Percentiles rank a stretch among this genome's conserved stretches.
phyloP scores from a whole-genome alignment of 1,140 invertebrate species.

The Penaeus vannamei region DNA sequence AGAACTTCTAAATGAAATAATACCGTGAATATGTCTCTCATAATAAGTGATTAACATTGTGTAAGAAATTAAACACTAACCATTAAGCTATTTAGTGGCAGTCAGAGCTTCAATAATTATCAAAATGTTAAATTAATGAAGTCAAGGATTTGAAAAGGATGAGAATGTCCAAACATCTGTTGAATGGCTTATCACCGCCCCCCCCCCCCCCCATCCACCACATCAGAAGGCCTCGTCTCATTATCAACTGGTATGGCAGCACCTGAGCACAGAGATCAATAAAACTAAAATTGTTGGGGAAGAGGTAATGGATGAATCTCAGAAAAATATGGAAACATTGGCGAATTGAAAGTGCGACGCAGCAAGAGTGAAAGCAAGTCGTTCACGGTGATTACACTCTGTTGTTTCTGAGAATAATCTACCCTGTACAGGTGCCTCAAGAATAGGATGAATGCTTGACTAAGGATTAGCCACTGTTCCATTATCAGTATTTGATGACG shows the following conservation, averaged over 20 bases:
- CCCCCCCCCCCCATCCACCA: conserved; percentile 12
- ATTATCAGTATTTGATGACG: conserved; percentile 29
- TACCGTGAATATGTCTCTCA: neutral
- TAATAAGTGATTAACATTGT: neutral
- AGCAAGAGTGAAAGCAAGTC: neutral
- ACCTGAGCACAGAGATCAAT: conserved; percentile 5
- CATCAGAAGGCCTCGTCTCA: conserved; percentile 24
- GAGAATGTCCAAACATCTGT: conserved; percentile 21
- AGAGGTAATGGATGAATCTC: conserved; percentile 39
- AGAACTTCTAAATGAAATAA: no score
- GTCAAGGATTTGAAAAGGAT: conserved; percentile 3
- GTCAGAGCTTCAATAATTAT: neutral
- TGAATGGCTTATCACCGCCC: conserved; percentile 4
- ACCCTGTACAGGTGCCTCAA: conserved; percentile 3
- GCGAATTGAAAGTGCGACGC: conserved; percentile 22
- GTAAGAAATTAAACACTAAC: conserved; percentile 12
- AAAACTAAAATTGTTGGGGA: conserved; percentile 12
- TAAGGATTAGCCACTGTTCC: conserved; percentile 22
- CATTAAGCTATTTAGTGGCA: neutral
- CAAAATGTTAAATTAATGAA: conserved; percentile 24
- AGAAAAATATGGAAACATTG: conserved; percentile 33
- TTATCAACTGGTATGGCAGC: conserved; percentile 25
- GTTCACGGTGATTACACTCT: conserved; percentile 23
- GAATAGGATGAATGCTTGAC: conserved; percentile 11
- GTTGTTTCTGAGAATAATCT: conserved; percentile 38